A percentile compares a stretch with the other conserved stretches of the same genome.
Conservation (phyloP, 2,113 vertebrate genomes). For the Clupea harengus region DNA sequence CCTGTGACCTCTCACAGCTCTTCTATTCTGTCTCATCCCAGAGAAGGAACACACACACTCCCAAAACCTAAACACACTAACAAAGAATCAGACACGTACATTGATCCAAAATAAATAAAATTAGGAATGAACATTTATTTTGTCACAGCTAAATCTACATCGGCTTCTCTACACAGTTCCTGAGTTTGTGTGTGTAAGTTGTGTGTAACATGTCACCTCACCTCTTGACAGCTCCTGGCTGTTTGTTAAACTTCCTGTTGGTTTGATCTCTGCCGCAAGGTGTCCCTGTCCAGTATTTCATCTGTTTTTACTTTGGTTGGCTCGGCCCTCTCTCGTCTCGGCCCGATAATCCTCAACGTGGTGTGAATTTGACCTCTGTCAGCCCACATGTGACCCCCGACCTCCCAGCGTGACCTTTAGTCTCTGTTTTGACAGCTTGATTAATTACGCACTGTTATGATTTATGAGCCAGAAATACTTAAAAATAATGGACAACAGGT, state of each 20-base stretch:
- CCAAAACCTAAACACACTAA: neutral
- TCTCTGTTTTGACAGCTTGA: constrained; percentile 38
- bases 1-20: neutral
- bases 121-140: neutral
- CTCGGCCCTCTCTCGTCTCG: constrained; percentile 17
- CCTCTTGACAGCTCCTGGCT: neutral
- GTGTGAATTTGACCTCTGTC: constrained; percentile 38
- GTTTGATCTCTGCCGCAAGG: neutral
- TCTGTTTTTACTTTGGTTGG: constrained; percentile 33
- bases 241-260: neutral
- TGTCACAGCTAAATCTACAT: neutral
- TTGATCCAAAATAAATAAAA: too few relatives aligned
- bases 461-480: constrained; percentile 39
- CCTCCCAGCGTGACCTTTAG: constrained; percentile 32
- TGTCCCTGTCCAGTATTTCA: neutral
- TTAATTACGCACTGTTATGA: constrained; percentile 42
- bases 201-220: neutral
- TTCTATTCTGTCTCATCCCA: neutral
- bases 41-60: neutral
- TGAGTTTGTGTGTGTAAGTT: neutral
- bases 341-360: constrained; percentile 27
- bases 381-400: constrained; percentile 41
- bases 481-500: constrained; percentile 48
- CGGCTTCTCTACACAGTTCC: neutral
- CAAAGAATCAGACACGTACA: neutral